Conservation (phyloP, 2,797 vertebrate genomes). For the Hephaestus fuliginosus region DNA sequence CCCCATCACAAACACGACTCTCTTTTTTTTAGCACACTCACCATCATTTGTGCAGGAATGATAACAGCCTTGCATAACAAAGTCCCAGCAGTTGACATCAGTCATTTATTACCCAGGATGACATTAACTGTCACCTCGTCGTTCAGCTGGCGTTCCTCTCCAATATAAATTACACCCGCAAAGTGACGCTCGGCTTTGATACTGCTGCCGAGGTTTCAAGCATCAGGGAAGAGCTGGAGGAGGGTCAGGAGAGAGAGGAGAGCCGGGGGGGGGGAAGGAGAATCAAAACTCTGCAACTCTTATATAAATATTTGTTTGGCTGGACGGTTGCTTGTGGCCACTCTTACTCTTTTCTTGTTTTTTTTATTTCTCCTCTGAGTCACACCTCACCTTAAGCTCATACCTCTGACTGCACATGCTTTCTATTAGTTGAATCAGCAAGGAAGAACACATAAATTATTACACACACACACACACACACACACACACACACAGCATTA, state of each 20-base stretch:
- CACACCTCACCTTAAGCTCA: conserved; percentile 51
- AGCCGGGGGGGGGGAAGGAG: conserved; percentile 37
- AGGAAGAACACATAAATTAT: conserved; percentile 47
- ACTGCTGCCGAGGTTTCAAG: conserved; percentile 20
- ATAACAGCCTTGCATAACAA: background rate
- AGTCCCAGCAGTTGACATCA: background rate
- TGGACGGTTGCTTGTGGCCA: conserved; percentile 7
- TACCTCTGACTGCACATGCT: conserved; percentile 61
- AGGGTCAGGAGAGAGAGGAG: conserved; percentile 58
- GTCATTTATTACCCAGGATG: background rate
- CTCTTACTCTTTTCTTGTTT: conserved; percentile 8
- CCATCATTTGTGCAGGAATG: background rate
- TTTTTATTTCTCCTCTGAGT: conserved; percentile 49
- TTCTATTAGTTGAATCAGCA: conserved; percentile 67
- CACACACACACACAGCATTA: conserved; percentile 17
- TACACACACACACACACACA: conserved; percentile 14
- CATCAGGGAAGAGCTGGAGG: conserved; percentile 33
- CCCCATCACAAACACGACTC: conserved; percentile 23
- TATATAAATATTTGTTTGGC: conserved; percentile 26
- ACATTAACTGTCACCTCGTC: conserved; percentile 2
- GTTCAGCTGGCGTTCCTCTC: conserved; percentile 18
- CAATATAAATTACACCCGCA: background rate
- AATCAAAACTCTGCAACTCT: conserved; percentile 21
- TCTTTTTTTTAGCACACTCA: conserved; percentile 8
- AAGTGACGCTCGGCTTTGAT: conserved; percentile 40